Percentiles rank a stretch among this genome's conserved stretches.
Evolutionary conservation across 2,797 vertebrate genomes (phyloP).

Genomic region (Urosaurus nigricauda): DNA sequence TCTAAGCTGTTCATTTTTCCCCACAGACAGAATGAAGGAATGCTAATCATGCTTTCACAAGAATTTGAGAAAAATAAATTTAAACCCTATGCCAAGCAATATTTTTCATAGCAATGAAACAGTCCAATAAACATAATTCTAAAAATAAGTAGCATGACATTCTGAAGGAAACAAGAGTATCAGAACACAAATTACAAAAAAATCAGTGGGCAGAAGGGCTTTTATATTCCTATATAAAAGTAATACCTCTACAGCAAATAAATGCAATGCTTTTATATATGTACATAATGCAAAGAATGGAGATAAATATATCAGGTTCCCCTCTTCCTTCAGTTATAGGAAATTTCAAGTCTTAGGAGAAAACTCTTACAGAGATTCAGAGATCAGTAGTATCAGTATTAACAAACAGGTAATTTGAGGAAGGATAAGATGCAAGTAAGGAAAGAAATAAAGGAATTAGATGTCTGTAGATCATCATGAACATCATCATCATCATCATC

Average conservation of each 20-base stretch:
- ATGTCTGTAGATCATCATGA: neutral
- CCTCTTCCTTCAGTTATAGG: neutral
- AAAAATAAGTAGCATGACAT: slow-evolving; percentile 20
- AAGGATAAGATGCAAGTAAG: neutral
- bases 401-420: neutral
- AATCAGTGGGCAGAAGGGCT: neutral
- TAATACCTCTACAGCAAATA: neutral
- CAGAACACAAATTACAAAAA: neutral
- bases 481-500: no score
- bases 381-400: neutral
- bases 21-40: neutral
- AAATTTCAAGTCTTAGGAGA: neutral
- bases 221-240: neutral
- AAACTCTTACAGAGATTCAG: neutral
- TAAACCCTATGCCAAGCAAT: slow-evolving; percentile 28
- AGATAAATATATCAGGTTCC: neutral
- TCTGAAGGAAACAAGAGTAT: neutral
- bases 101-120: slow-evolving; percentile 11
- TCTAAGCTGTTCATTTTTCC: neutral
- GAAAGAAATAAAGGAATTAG: neutral
- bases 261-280: neutral
- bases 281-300: neutral
- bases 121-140: slow-evolving; percentile 10
- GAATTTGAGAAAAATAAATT: slow-evolving; percentile 27
- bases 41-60: slow-evolving; percentile 1